Percentiles rank a stretch among this genome's conserved stretches.
Conservation (phyloP, 2,888 invertebrate species). For the Phalangium opilio region DNA sequence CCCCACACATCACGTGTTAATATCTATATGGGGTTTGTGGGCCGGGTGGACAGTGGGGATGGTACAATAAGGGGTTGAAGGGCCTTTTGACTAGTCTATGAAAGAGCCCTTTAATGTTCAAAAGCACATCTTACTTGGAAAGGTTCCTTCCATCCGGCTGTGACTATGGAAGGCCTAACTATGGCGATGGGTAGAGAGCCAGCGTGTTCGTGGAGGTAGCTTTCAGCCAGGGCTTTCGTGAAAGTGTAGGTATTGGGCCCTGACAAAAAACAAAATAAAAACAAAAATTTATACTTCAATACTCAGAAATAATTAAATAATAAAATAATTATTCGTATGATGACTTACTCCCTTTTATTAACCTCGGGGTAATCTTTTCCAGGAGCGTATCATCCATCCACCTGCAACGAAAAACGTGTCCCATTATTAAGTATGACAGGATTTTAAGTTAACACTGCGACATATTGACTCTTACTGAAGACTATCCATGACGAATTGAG, state of each 20-base stretch:
- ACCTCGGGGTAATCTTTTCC: conserved; percentile 29
- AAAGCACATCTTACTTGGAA: conserved; percentile 23
- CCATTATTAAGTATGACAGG: too few species aligned
- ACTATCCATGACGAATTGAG: conserved; percentile 14
- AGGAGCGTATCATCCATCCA: conserved; percentile 17
- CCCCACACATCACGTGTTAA: too few species aligned
- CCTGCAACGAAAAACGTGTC: neutral
- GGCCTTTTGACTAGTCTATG: too few species aligned
- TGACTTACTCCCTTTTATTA: conserved; percentile 38
- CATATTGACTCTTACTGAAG: conserved; percentile 16
- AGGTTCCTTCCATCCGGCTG: conserved; percentile 50
- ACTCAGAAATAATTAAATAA: too few species aligned
- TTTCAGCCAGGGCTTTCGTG: conserved; percentile 74
- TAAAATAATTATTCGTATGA: too few species aligned
- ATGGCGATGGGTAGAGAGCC: conserved; percentile 58
- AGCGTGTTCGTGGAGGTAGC: conserved; percentile 56
- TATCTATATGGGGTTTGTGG: too few species aligned
- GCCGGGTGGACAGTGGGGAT: too few species aligned
- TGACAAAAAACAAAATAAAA: too few species aligned
- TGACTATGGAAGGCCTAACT: conserved; percentile 72
- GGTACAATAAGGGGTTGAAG: too few species aligned
- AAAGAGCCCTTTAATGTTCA: too few species aligned
- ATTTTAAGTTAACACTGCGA: too few species aligned
- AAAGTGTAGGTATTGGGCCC: conserved; percentile 85
- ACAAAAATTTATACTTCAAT: too few species aligned